These are phyloP conservation scores for Ceryle rudis DNA, from an alignment of 2,797 vertebrate species.

Conservation along the genomic window DNA sequence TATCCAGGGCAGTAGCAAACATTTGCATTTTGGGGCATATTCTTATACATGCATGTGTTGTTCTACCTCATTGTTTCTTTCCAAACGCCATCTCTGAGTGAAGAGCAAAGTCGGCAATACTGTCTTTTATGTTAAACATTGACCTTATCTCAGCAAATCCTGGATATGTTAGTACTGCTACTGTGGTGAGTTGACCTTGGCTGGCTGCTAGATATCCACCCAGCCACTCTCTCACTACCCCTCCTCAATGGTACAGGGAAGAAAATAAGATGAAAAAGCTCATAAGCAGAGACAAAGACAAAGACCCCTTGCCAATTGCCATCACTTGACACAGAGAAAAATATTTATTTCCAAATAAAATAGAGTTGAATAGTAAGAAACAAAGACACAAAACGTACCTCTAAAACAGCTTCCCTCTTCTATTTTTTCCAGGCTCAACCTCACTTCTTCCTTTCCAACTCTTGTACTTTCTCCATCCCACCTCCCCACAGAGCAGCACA, in stretches of 20 bases:
- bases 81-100: not conserved
- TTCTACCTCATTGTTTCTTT: not conserved
- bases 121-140: not conserved
- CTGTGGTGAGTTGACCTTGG: not conserved
- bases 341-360: not conserved
- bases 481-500: fast-evolving
- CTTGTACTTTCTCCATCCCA: not conserved
- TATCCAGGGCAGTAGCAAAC: not conserved
- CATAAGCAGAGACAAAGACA: not conserved
- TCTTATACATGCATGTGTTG: fast-evolving
- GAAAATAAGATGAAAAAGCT: not conserved
- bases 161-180: not conserved
- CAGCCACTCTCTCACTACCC: fast-evolving
- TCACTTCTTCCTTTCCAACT: not conserved
- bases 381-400: not conserved
- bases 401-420: not conserved
- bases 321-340: not conserved
- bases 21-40: not conserved
- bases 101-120: not conserved
- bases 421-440: not conserved
- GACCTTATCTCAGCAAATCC: not conserved
- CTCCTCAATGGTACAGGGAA: not conserved
- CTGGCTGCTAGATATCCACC: not conserved
- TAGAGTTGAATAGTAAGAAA: not conserved
- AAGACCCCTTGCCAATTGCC: not conserved